Base-by-base conservation (phyloP, 2,888 invertebrate species). In the Harmothoe impar region DNA sequence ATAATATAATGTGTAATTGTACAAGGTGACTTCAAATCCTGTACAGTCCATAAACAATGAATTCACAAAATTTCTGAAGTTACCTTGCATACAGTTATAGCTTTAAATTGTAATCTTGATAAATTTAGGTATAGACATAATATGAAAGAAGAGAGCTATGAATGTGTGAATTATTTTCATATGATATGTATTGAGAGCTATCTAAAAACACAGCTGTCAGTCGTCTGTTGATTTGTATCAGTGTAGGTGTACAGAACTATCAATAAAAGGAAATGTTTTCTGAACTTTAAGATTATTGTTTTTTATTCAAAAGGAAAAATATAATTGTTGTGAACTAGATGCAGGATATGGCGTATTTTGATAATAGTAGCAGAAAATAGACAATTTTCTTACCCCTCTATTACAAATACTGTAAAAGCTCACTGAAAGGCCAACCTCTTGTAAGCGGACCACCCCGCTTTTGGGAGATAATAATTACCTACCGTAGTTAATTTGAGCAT, bases 191-290 rank as follows among this genome's bases (percentile, higher is more conserved):
- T 31, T 10, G 10, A 31, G 77, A 31, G 77, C 77, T 77, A 25
- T 77, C 3, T 33, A 31, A 31, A 7, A 31, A 77, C 33, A 33
- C 29, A 25, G 1, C 33, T 77, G 25, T 77, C 77, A 77, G 77
- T 23, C 77, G 17, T 68, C 68, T n/a, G 68, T 68, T 77, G 23
- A 77, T 77, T 77, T 77, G 77, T 77, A 77, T 77, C 77, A 77
- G 77, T 31, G 77, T 33, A 7, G 31, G 31, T 77, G 68, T 68
- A 68, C 68, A 68, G 68, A 25, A 68, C 68, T 68, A n/a, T 68
- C 25, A 68, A 68, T n/a, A n/a, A 68, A 68, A 68, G 25, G 25
- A 68, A n/a, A 68, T 52, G 54, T 52, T 52, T 52, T 52, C 54
- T 52, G 54, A 10, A 52, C n/a, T n/a, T n/a, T n/a, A n/a, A 52